A percentile compares a stretch with the other conserved stretches of the same genome.
phyloP scores from a whole-genome alignment of 2,113 vertebrate species.

The Rhinolophus sinicus region DNA sequence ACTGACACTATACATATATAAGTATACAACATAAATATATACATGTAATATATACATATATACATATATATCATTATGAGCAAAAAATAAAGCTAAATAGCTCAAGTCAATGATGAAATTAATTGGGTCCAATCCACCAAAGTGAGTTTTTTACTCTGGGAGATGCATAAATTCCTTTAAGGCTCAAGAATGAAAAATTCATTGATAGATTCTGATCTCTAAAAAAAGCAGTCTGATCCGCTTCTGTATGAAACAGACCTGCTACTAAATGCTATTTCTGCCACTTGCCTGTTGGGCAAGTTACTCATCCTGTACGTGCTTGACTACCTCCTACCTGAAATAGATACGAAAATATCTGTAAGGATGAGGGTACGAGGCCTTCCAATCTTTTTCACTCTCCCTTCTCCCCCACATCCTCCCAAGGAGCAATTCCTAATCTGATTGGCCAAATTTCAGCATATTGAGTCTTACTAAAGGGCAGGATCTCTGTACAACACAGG shows the following conservation, averaged over 20 bases:
- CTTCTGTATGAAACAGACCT: background rate
- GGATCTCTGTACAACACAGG: background rate
- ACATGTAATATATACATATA: too few relatives aligned
- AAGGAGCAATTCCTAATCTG: background rate
- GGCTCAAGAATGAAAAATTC: background rate
- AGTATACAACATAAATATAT: too few relatives aligned
- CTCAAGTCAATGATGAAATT: background rate
- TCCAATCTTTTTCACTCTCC: background rate
- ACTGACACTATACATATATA: too few relatives aligned
- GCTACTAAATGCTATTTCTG: slow-evolving; percentile 46
- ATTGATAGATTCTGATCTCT: background rate
- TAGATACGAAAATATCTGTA: background rate
- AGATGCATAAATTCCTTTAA: background rate
- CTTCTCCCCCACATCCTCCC: background rate
- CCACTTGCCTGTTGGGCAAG: background rate
- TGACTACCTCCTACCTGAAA: background rate
- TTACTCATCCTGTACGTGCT: background rate
- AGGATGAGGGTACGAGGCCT: background rate
- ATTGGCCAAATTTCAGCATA: background rate
- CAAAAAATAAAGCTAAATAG: background rate
- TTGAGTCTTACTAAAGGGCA: background rate
- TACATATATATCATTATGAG: background rate
- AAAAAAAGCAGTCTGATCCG: slow-evolving; percentile 12
- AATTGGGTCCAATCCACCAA: background rate
- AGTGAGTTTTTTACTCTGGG: background rate